Conservation (phyloP, 1,140 invertebrate species). For the Thalassaphorura encarpata region DNA sequence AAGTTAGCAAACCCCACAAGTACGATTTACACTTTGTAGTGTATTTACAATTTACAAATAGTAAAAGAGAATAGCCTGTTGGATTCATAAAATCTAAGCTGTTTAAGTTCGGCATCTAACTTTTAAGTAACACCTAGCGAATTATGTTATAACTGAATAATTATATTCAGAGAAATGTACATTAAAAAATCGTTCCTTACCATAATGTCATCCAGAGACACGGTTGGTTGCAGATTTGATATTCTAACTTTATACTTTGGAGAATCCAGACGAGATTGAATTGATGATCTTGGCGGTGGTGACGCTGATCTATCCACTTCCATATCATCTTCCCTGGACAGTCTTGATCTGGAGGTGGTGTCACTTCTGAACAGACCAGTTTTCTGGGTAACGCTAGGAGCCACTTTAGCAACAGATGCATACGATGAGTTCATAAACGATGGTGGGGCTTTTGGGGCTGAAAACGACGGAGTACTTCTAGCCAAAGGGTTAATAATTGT, state of each 20-base stretch:
- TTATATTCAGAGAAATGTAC: no score
- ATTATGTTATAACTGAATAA: no score
- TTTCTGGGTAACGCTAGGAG: background rate
- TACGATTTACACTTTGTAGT: background rate
- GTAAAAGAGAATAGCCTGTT: no score
- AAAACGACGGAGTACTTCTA: background rate
- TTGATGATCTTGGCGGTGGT: background rate
- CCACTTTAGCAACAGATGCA: background rate
- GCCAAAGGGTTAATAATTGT: background rate
- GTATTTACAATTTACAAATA: background rate
- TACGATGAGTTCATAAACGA: background rate
- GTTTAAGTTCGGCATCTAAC: no score
- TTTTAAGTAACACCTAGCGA: no score
- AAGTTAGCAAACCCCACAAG: no score
- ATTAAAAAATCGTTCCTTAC: constrained; percentile 36
- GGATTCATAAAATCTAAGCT: no score
- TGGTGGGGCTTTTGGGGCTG: background rate
- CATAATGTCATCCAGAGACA: constrained; percentile 44
- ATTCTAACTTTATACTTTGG: constrained; percentile 37
- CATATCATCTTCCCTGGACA: constrained; percentile 4
- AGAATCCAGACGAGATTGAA: constrained; percentile 18
- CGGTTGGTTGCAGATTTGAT: constrained; percentile 42
- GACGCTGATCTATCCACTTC: background rate
- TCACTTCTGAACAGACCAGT: no score
- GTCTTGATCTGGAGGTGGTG: no score